phyloP scores from a whole-genome alignment of 2,113 vertebrate genomes.

The Tachuris rubrigastra region DNA sequence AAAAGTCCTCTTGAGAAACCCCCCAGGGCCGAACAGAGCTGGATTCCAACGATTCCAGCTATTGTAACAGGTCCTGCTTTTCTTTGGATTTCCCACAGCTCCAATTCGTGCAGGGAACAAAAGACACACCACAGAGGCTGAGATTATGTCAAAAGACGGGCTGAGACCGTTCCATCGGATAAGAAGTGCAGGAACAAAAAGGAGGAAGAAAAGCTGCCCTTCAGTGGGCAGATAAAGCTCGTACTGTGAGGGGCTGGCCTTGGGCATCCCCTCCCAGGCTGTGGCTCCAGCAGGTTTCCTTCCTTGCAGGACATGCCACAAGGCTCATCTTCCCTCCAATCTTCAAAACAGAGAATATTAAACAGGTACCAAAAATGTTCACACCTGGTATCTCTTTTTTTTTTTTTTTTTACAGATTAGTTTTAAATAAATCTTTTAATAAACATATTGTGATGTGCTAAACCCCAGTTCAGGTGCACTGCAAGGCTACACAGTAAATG shows the following conservation, averaged over 20 bases:
- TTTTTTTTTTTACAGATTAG: background rate
- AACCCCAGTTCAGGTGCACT: background rate
- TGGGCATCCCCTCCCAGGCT: background rate
- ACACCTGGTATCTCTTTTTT: fast-evolving
- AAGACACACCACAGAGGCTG: background rate
- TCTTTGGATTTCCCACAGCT: constrained; percentile 1
- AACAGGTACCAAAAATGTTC: background rate
- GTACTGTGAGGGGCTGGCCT: background rate
- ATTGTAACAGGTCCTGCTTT: background rate
- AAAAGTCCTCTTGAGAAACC: background rate
- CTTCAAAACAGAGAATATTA: background rate
- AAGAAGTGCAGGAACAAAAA: background rate
- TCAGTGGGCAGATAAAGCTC: background rate
- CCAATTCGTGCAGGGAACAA: background rate
- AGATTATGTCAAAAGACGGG: background rate
- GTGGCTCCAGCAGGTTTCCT: background rate
- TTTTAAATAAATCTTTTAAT: background rate
- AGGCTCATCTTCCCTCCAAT: background rate
- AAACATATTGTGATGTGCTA: background rate
- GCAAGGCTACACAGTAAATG: background rate
- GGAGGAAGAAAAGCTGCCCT: background rate
- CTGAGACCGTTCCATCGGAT: background rate
- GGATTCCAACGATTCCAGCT: background rate
- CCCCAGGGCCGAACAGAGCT: background rate
- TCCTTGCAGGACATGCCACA: background rate